phyloP scores from a whole-genome alignment of 2,797 vertebrate species.

The Sebastes baramenuke region DNA sequence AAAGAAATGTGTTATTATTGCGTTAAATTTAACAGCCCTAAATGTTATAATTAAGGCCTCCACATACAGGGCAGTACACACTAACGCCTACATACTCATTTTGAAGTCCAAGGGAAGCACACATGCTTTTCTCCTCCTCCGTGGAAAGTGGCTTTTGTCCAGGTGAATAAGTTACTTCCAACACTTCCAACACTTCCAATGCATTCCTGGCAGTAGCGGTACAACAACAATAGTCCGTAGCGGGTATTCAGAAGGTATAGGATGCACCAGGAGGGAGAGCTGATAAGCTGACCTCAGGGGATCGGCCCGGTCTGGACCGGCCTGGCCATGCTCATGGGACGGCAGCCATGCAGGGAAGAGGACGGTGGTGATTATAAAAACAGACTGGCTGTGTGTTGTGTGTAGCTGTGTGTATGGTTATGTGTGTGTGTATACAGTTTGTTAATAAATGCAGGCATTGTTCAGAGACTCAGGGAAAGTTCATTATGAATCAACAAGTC shows the following conservation, averaged over 20 bases:
- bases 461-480: not conserved
- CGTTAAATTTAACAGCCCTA: too few species aligned
- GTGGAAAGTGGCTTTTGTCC: slow-evolving; percentile 56
- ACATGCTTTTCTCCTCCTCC: slow-evolving; percentile 63
- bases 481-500: not conserved
- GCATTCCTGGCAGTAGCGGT: slow-evolving; percentile 10
- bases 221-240: slow-evolving; percentile 59
- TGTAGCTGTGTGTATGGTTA: not conserved
- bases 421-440: not conserved
- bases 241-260: slow-evolving; percentile 48
- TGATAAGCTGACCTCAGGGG: slow-evolving; percentile 60
- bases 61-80: slow-evolving; percentile 1
- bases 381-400: not conserved
- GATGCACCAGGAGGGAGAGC: slow-evolving; percentile 47
- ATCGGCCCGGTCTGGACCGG: not conserved
- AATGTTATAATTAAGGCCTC: not conserved
- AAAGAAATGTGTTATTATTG: too few species aligned
- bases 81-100: not conserved
- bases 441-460: not conserved
- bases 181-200: slow-evolving; percentile 46
- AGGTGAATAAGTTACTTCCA: slow-evolving; percentile 64
- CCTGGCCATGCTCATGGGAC: not conserved
- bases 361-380: slow-evolving; percentile 26
- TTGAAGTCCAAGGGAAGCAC: slow-evolving; percentile 35
- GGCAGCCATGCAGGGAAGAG: slow-evolving; percentile 3